phyloP scores from a whole-genome alignment of 2,888 invertebrate species.

The Azorinus chamasolen region DNA sequence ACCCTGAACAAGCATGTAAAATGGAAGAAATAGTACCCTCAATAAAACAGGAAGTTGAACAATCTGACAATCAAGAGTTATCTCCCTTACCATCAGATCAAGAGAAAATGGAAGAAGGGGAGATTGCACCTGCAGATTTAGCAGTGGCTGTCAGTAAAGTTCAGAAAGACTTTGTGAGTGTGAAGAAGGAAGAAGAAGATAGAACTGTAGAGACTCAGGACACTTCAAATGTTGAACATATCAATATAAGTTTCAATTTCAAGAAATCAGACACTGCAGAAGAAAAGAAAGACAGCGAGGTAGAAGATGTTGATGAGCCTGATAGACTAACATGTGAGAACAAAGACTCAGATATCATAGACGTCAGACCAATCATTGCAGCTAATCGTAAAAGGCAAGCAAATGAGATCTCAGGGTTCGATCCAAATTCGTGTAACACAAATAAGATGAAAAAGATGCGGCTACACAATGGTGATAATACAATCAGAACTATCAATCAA shows the following conservation, averaged over 20 bases:
- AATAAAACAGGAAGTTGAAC: too few relatives aligned
- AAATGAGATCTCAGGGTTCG: slow-evolving; percentile 28
- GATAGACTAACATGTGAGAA: slow-evolving; percentile 34
- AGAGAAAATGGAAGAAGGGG: slow-evolving; percentile 9
- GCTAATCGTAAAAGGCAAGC: slow-evolving; percentile 56
- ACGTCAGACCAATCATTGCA: slow-evolving; percentile 56
- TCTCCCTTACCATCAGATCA: background rate
- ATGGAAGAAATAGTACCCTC: background rate
- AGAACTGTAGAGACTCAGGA: background rate
- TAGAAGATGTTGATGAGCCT: slow-evolving; percentile 42
- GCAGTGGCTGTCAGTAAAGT: background rate
- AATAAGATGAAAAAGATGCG: slow-evolving; percentile 7
- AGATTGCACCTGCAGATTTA: background rate
- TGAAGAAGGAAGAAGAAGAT: background rate
- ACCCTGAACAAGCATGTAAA: slow-evolving; percentile 1
- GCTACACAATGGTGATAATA: slow-evolving; percentile 3
- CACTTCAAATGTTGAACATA: background rate
- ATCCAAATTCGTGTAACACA: slow-evolving; percentile 11
- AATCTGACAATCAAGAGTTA: background rate
- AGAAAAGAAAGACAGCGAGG: background rate
- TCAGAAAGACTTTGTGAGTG: slow-evolving; percentile 27
- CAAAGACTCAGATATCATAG: slow-evolving; percentile 43
- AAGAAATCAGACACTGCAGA: slow-evolving; percentile 1
- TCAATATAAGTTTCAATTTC: slow-evolving; percentile 20
- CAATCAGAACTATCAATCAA: slow-evolving; percentile 5